phyloP scores from a whole-genome alignment of 2,888 invertebrate genomes.

The Bellardia bayeri region DNA sequence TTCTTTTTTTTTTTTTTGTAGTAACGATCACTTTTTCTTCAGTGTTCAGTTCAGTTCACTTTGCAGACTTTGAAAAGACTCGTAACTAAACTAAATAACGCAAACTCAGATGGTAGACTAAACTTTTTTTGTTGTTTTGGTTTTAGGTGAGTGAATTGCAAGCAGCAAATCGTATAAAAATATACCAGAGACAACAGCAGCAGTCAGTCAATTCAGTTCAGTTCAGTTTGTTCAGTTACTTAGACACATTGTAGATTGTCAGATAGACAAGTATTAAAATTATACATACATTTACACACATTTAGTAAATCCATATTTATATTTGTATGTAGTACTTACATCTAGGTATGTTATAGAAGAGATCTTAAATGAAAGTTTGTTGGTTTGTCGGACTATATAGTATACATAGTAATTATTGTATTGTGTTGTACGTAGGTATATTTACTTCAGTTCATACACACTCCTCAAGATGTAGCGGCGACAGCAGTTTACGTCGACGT shows the following conservation, averaged over 20 bases:
- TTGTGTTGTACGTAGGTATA: not conserved
- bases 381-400: not conserved
- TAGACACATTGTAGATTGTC: conserved; percentile 18
- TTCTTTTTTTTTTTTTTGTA: conserved; percentile 19
- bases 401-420: not conserved
- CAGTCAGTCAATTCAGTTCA: conserved; percentile 47
- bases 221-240: conserved; percentile 54
- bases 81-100: conserved; percentile 53
- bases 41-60: conserved; percentile 55
- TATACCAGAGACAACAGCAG: conserved; percentile 30
- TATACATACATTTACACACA: conserved; percentile 23
- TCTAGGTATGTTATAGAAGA: conserved; percentile 32
- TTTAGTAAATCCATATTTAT: not conserved
- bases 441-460: conserved; percentile 41
- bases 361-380: conserved; percentile 44
- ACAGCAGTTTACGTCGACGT: conserved; percentile 5
- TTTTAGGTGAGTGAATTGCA: conserved; percentile 59
- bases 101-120: conserved; percentile 66
- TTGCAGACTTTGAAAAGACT: conserved; percentile 63
- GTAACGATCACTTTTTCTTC: conserved; percentile 55
- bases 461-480: conserved; percentile 6
- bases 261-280: conserved; percentile 27
- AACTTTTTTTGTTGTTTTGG: conserved; percentile 46
- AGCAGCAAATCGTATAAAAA: conserved; percentile 45
- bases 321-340: not conserved